Base-by-base conservation (phyloP, 2,113 vertebrate genomes). In the Silurus meridionalis region DNA sequence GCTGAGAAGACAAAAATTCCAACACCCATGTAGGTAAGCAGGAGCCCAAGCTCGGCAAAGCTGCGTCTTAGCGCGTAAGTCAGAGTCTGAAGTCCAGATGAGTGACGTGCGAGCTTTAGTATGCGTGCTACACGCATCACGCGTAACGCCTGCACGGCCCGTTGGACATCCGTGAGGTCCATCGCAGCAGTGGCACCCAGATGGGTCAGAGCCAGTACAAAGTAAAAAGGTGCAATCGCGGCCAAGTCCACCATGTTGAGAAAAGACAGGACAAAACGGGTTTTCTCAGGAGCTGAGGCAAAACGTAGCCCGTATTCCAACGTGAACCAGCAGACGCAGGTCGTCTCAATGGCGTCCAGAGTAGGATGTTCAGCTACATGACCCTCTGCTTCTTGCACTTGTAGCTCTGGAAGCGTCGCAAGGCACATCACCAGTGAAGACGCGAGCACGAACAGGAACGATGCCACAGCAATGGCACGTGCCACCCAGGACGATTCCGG, bases 1-100 rank as follows among this genome's bases (percentile, higher is more conserved):
- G 98, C 97, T 0, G 98, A 98, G 93, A 99, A 99, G 82, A 99
- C 97, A 82, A 99, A 99, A 88, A 99, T 99, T 6, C 98, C 98
- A 81, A 99, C 96, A 0, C 97, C 97, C 94, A 99, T 95, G 91
- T 99, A 99, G 96, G 98, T 98, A 80, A 99, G 96, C 53, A 99
- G 95, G 83, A 99, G 93, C 0, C 98, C 97, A 0, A 99, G 94
- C 88, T 99, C 98, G 89, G 98, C 97, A 84, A 98, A 97, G 92
- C 98, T 99, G 78, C 95, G 94, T 91, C 98, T 98, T 85, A 99
- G 96, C 6, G 98, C 98, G 1, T 98, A 97, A 0, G 98, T 99
- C 81, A 99, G 94, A 1, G 97, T 99, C 92, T 99, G 98, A 86
- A 99, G 95, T 4, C 98, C 98, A 0, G 97, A 96, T 2, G 97